Conservation (phyloP, 2,113 vertebrate genomes). For the Acinonyx jubatus region DNA sequence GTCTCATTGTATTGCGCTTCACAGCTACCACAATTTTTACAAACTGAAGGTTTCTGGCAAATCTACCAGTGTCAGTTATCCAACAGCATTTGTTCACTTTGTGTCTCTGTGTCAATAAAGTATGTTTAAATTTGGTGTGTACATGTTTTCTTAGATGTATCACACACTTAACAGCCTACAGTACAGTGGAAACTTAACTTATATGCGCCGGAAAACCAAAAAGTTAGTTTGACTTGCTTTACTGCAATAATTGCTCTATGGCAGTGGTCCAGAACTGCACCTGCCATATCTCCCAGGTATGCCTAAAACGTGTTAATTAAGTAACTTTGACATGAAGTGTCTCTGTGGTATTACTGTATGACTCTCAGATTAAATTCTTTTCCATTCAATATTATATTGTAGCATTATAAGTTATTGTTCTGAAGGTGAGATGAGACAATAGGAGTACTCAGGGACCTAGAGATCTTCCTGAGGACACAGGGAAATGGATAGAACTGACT, state of each 20-base stretch:
- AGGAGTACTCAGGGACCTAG: not conserved
- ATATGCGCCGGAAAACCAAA: not conserved
- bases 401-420: not conserved
- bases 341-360: not conserved
- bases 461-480: not conserved
- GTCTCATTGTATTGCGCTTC: not conserved
- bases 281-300: not conserved
- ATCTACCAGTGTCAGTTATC: not conserved
- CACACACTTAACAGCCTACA: not conserved
- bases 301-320: not conserved
- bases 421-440: not conserved
- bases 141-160: not conserved
- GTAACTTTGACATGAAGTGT: not conserved
- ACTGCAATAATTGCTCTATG: not conserved
- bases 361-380: conserved; percentile 1
- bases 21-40: not conserved
- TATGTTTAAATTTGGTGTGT: not conserved
- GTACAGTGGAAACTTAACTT: not conserved
- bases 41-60: not conserved
- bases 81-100: not conserved
- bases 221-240: not conserved
- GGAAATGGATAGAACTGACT: not conserved
- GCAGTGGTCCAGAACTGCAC: not conserved
- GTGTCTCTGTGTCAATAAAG: not conserved
- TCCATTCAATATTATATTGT: not conserved